Evolutionary conservation across 2,888 invertebrate genomes (phyloP).

Genomic region (Tetanocera ferruginea): DNA sequence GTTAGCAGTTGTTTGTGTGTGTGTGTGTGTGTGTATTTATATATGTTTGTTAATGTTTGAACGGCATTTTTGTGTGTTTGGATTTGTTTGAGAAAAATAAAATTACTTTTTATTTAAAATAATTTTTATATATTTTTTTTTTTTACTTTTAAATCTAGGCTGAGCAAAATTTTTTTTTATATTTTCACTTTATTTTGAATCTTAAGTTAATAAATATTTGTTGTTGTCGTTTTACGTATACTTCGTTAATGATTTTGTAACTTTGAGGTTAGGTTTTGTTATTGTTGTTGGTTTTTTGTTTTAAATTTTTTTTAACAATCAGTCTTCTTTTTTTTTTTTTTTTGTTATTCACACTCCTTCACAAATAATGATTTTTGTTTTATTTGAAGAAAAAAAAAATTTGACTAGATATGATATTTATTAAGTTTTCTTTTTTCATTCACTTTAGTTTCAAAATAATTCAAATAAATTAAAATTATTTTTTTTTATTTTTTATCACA

Average conservation of each 20-base stretch:
- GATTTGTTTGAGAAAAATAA: constrained; percentile 33
- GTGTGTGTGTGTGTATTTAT: constrained; percentile 44
- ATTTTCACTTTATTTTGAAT: constrained; percentile 44
- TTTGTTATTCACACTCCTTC: constrained; percentile 41
- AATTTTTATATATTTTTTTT: constrained; percentile 40
- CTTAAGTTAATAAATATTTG: constrained; percentile 36
- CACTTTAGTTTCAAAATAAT: constrained; percentile 19
- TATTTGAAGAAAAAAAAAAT: constrained; percentile 40
- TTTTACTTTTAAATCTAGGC: constrained; percentile 31
- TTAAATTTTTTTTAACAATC: constrained; percentile 51
- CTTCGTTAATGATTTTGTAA: constrained; percentile 62
- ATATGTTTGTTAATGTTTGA: constrained; percentile 52
- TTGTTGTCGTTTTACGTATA: constrained; percentile 65
- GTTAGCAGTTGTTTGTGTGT: constrained; percentile 51
- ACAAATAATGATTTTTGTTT: constrained; percentile 25
- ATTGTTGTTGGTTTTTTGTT: constrained; percentile 38
- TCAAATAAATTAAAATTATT: background rate
- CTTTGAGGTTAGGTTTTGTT: constrained; percentile 43
- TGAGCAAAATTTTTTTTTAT: constrained; percentile 44
- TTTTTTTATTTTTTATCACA: constrained; percentile 44
- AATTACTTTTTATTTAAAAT: constrained; percentile 33
- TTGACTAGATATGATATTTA: constrained; percentile 53
- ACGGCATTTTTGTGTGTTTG: constrained; percentile 58
- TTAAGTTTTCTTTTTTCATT: constrained; percentile 33
- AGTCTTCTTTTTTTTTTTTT: constrained; percentile 57